Evolutionary conservation across 30 jellyfish, hydroid and myxozoan species (phyloP), one percentile per base, ranked within the genome.

Genomic region (Clytia hemisphaerica): DNA sequence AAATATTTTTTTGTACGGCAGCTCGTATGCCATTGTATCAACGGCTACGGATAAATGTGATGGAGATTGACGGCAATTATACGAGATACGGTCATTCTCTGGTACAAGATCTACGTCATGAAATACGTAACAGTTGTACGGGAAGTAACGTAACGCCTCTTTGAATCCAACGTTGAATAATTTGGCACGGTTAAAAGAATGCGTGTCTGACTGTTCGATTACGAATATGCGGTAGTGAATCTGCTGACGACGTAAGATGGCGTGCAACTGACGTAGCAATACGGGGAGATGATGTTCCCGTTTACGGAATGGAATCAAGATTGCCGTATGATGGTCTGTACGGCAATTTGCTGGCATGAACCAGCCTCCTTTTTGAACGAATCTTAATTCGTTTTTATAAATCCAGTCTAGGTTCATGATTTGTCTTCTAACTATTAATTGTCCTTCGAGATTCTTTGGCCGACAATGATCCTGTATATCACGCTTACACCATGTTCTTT

Each of bases 51-150:
- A 80, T 51, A 88, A 45, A 60, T 88, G 97, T 40, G 59, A 49
- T 5, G 97, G 97, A n/a, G 97, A 88, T 19, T 36, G 61, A 27
- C 44, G 63, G 40, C 97, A 88, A 16, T 83, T 95, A 53, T 80
- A 88, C 57, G 58, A 64, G 31, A 73, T 88, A 19, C 74, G 72
- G 45, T 88, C 97, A 48, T 88, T 71, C 57, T 88, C 97, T 4
- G 97, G 97, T 1, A 88, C 60, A 31, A 88, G 47, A 75, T 88
- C 97, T 35, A 88, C 95, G 40, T 88, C 97, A 37, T 88, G 97
- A 61, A 88, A 88, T 4, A 88, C 84, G 46, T 80, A 88, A 42
- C 97, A 88, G 31, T 59, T 40, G 79, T 59, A 88, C 22, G 79
- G 81, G 4, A 48, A 88, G 36, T 18, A 31, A 24, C 59, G 55